phyloP scores from a whole-genome alignment of 1,140 invertebrate genomes.

The Heliothis subflexa region DNA sequence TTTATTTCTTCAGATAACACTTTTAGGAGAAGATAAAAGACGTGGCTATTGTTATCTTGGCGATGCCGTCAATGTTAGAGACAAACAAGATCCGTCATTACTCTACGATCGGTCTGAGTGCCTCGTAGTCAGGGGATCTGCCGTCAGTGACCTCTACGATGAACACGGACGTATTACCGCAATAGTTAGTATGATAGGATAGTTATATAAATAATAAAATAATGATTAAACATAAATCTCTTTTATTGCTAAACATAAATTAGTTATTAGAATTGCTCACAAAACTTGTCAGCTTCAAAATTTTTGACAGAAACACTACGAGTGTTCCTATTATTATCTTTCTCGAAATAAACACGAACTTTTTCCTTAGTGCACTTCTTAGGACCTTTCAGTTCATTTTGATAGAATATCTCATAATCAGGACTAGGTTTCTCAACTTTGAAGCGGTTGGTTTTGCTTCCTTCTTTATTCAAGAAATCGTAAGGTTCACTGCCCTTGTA shows the following conservation, averaged over 20 bases:
- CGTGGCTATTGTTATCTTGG: constrained; percentile 53
- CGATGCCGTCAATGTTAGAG: constrained; percentile 51
- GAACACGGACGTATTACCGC: constrained; percentile 42
- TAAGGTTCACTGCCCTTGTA: constrained; percentile 45
- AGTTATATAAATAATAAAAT: constrained; percentile 32
- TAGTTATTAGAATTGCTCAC: constrained; percentile 56
- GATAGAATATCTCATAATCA: constrained; percentile 70
- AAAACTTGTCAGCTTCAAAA: constrained; percentile 53
- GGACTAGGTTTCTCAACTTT: constrained; percentile 51
- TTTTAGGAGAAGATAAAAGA: constrained; percentile 49
- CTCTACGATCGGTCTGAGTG: constrained; percentile 49
- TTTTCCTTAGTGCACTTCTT: constrained; percentile 69
- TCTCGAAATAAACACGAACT: constrained; percentile 67
- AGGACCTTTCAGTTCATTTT: constrained; percentile 66
- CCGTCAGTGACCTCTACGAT: constrained; percentile 47
- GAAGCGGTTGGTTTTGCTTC: constrained; percentile 46
- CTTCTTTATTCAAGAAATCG: constrained; percentile 48
- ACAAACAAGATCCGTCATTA: constrained; percentile 40
- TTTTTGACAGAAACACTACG: constrained; percentile 52
- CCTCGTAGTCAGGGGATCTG: constrained; percentile 45
- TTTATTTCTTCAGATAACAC: constrained; percentile 44
- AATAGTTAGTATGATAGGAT: constrained; percentile 49
- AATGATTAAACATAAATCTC: not conserved
- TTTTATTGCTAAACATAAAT: constrained; percentile 21
- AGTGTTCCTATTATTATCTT: constrained; percentile 66